Conservation (phyloP, 2,888 invertebrate species). For the Romanomermis culicivorax region DNA sequence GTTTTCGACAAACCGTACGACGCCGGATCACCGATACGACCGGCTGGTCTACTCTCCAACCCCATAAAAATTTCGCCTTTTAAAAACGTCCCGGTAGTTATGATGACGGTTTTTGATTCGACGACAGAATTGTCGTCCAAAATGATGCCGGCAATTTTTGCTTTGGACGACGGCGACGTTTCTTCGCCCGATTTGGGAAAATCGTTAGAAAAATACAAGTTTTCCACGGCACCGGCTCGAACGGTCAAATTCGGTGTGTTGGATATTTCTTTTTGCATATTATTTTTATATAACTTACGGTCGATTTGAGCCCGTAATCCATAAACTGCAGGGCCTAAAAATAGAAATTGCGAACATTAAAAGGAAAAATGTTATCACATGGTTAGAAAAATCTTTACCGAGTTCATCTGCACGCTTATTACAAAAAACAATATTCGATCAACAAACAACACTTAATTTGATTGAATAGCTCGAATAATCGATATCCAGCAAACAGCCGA, state of each 20-base stretch:
- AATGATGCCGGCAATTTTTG: slow-evolving; percentile 18
- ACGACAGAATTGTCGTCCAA: slow-evolving; percentile 31
- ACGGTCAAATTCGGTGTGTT: slow-evolving; percentile 39
- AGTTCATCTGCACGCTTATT: no score
- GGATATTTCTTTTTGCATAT: slow-evolving; percentile 48
- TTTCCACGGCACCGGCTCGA: slow-evolving; percentile 51
- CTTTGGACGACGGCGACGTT: not conserved
- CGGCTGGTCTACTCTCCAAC: slow-evolving; percentile 8
- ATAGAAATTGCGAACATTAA: no score
- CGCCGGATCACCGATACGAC: slow-evolving; percentile 16
- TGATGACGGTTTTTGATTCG: slow-evolving; percentile 43
- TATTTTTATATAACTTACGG: slow-evolving; percentile 49
- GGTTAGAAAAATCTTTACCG: no score
- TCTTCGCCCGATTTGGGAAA: slow-evolving; percentile 12
- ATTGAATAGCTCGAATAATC: no score
- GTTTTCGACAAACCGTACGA: slow-evolving; percentile 37
- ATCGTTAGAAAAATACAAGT: slow-evolving; percentile 44
- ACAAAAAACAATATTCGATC: no score
- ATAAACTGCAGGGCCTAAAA: slow-evolving; percentile 60
- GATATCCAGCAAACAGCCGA: no score
- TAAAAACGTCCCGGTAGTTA: slow-evolving; percentile 71
- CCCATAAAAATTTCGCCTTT: slow-evolving; percentile 60
- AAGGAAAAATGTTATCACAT: no score
- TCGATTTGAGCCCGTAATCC: slow-evolving; percentile 72
- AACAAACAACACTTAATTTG: no score